Conservation (phyloP, 2,888 invertebrate genomes). For the Drosophila setosimentum region DNA sequence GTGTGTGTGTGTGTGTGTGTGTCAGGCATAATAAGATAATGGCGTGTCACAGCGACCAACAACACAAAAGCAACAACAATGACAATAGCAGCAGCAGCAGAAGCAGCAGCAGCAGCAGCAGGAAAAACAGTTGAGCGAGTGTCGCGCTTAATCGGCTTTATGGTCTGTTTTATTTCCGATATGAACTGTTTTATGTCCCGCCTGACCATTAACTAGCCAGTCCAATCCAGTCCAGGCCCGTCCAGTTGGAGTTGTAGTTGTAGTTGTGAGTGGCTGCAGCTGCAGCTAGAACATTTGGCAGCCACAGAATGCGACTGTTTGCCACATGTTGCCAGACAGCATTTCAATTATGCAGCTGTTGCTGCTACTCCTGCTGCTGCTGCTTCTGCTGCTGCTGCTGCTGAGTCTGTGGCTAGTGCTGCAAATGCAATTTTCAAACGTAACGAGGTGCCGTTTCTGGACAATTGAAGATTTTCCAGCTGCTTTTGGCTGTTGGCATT, state of each 20-base stretch:
- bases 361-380: constrained; percentile 16
- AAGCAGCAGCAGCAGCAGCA: constrained; percentile 26
- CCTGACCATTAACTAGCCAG: constrained; percentile 41
- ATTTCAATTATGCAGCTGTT: constrained; percentile 72
- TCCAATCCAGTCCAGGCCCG: neutral
- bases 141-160: constrained; percentile 79
- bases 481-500: constrained; percentile 39
- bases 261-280: constrained; percentile 15
- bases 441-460: constrained; percentile 45
- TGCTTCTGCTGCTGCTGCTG: neutral
- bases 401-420: neutral
- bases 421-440: constrained; percentile 69
- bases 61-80: constrained; percentile 16
- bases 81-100: constrained; percentile 29
- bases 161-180: constrained; percentile 80
- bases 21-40: constrained; percentile 77
- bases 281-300: constrained; percentile 56
- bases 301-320: constrained; percentile 25
- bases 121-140: constrained; percentile 68
- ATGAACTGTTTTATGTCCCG: constrained; percentile 71
- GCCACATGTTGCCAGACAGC: constrained; percentile 54
- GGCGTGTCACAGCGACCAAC: constrained; percentile 66
- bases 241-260: constrained; percentile 23
- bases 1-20: constrained; percentile 40
- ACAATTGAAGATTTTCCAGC: constrained; percentile 70